phyloP scores from a whole-genome alignment of 2,113 vertebrate species.

The Pachyramphus minor region DNA sequence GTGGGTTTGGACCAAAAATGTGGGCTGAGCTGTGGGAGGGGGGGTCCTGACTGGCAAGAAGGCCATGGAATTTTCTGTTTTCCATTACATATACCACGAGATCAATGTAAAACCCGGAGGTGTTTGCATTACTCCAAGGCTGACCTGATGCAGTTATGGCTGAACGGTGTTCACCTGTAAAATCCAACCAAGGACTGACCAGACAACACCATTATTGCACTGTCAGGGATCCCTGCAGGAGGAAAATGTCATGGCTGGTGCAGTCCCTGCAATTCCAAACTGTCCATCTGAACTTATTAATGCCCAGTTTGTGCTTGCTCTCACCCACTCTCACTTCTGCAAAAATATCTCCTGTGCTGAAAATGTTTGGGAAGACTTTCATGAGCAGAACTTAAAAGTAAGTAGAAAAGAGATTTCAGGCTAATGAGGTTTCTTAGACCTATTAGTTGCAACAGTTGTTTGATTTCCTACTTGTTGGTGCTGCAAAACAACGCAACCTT shows the following conservation, averaged over 20 bases:
- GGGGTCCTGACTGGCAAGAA: not conserved
- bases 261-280: not conserved
- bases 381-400: not conserved
- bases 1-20: not conserved
- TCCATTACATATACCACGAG: not conserved
- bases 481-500: not conserved
- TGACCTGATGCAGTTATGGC: not conserved
- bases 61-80: not conserved
- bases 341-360: not conserved
- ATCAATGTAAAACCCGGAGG: not conserved
- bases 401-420: not conserved
- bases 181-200: not conserved
- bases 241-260: not conserved
- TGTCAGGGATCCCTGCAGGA: not conserved
- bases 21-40: not conserved
- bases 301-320: not conserved
- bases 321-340: not conserved
- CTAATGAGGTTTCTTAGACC: not conserved
- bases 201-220: accelerated
- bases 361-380: not conserved
- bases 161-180: not conserved
- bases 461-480: not conserved
- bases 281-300: not conserved
- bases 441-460: accelerated
- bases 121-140: not conserved